phyloP scores from a whole-genome alignment of 2,113 vertebrate species.

The Sakesphorus luctuosus region DNA sequence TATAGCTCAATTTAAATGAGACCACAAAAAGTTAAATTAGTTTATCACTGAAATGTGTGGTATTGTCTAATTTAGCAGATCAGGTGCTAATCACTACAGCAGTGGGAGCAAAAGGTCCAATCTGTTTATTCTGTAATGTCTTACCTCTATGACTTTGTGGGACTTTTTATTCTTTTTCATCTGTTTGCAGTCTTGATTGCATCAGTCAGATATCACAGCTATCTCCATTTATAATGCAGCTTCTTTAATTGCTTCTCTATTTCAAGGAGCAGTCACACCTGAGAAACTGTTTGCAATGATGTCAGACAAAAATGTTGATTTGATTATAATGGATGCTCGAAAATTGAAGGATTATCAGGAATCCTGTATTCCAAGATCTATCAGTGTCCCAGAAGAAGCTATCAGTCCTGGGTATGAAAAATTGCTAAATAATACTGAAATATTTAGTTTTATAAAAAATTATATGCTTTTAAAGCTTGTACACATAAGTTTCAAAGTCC shows the following conservation, averaged over 20 bases:
- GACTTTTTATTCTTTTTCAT: not conserved
- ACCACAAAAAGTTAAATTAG: not conserved
- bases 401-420: slow-evolving; percentile 87
- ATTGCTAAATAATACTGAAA: not conserved
- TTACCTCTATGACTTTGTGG: not conserved
- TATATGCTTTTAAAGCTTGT: not conserved
- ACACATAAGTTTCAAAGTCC: not conserved
- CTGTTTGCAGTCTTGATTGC: not conserved
- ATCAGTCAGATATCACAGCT: not conserved
- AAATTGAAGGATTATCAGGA: slow-evolving; percentile 84
- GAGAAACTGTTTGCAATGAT: slow-evolving; percentile 92
- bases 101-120: not conserved
- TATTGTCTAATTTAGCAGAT: not conserved
- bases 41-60: not conserved
- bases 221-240: not conserved
- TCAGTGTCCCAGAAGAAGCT: slow-evolving; percentile 93
- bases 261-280: slow-evolving; percentile 84
- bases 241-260: slow-evolving; percentile 21
- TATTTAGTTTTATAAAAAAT: not conserved
- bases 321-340: slow-evolving; percentile 94
- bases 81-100: not conserved
- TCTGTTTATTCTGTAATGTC: not conserved
- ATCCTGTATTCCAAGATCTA: slow-evolving; percentile 86
- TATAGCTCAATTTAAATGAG: not conserved
- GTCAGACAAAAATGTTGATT: slow-evolving; percentile 82